Evolutionary conservation across 64 coral and sea anemone genomes (phyloP).

Genomic region (Montipora capricornis): DNA sequence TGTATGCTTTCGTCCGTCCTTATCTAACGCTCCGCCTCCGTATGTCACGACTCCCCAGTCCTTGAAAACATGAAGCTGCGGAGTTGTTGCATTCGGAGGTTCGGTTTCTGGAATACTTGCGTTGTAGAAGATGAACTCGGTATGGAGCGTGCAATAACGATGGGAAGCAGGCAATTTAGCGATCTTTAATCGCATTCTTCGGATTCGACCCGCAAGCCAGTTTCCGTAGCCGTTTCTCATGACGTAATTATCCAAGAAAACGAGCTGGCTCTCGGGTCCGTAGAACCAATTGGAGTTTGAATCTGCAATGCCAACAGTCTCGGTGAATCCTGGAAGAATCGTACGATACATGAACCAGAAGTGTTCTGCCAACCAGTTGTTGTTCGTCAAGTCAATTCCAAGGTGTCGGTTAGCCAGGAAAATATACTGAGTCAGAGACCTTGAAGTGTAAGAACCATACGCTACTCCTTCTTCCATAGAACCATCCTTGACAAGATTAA

Average conservation of each 20-base stretch:
- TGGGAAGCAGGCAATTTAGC: slow-evolving; percentile 18
- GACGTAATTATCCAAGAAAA: slow-evolving; percentile 87
- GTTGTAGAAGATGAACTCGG: slow-evolving; percentile 92
- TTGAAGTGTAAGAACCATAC: slow-evolving; percentile 83
- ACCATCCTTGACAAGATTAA: slow-evolving; percentile 81
- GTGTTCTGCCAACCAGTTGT: slow-evolving; percentile 79
- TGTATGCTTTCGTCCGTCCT: neutral
- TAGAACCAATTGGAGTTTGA: slow-evolving; percentile 91
- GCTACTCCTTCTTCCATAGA: slow-evolving; percentile 89
- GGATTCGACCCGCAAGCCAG: slow-evolving; percentile 81
- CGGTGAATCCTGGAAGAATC: slow-evolving; percentile 80
- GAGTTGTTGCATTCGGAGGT: slow-evolving; percentile 1
- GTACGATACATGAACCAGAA: slow-evolving; percentile 87
- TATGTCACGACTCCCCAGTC: slow-evolving; percentile 73
- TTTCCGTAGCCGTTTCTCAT: slow-evolving; percentile 80
- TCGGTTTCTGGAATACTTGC: slow-evolving; percentile 49
- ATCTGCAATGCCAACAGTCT: slow-evolving; percentile 86
- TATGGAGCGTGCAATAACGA: slow-evolving; percentile 71
- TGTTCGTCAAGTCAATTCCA: slow-evolving; percentile 48
- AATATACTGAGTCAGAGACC: slow-evolving; percentile 88
- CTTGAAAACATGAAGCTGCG: slow-evolving; percentile 54
- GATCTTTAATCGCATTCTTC: slow-evolving; percentile 1
- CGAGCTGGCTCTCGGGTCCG: slow-evolving; percentile 84
- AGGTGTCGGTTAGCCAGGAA: slow-evolving; percentile 78
- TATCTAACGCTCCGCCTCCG: neutral